Conservation (phyloP, 2,113 vertebrate genomes). For the Psittacula cyanocephala region DNA sequence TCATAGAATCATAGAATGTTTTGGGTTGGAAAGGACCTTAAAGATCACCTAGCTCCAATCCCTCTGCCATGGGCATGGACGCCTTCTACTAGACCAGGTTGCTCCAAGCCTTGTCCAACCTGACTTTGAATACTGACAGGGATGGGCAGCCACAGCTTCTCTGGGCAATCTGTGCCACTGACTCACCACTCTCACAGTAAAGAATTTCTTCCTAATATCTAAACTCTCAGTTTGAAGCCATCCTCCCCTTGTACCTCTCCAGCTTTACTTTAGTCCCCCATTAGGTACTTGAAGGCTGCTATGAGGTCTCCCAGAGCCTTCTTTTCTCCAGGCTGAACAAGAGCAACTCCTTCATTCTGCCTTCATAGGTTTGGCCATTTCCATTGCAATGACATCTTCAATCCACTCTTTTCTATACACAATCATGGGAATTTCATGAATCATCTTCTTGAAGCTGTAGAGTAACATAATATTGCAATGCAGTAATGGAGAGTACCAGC, state of each 20-base stretch:
- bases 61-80: not conserved
- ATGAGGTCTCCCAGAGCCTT: not conserved
- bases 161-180: not conserved
- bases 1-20: not conserved
- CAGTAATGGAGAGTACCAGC: conserved; percentile 21
- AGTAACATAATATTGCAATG: not conserved
- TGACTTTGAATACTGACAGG: not conserved
- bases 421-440: not conserved
- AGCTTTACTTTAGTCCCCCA: not conserved
- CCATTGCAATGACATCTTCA: not conserved
- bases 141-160: not conserved
- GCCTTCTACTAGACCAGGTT: not conserved
- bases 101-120: not conserved
- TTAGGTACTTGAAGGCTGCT: not conserved
- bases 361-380: not conserved
- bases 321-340: not conserved
- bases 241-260: not conserved
- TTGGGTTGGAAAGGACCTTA: not conserved
- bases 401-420: not conserved
- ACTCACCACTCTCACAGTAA: not conserved
- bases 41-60: not conserved
- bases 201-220: not conserved
- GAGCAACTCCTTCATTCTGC: not conserved
- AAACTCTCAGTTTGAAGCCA: not conserved
- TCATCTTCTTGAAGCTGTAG: not conserved